Evolutionary conservation across 2,113 vertebrate genomes (phyloP), one percentile per base, ranked within the genome.

Genomic region (Miniopterus natalensis): DNA sequence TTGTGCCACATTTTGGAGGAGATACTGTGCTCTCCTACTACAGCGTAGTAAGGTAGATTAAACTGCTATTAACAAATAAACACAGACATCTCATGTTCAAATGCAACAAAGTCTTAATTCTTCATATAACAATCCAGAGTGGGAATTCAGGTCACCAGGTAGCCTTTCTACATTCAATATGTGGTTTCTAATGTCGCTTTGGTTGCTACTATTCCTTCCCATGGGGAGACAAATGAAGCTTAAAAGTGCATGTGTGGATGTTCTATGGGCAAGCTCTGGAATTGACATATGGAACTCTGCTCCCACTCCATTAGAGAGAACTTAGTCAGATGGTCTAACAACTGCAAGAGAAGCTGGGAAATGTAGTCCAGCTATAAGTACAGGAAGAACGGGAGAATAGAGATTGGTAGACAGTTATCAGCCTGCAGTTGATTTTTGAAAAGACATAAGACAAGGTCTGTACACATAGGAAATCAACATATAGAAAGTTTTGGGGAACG

Each of bases 71-170:
- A 80, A 40, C 20, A 75, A 84, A 49, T 55, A 83, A 59, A 66
- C 20, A 51, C 4, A 68, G 95, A 71, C 12, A 49, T 80, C 31
- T 42, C 73, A 36, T 63, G 9, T 61, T 88, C 78, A 90, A 57
- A 75, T 51, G 27, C 36, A 97, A 75, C 29, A 74, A n/a, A 59
- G 70, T 5, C 49, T 73, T 45, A 88, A 59, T 90, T 93, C 66
- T 84, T 86, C 6, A 57, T 47, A 4, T 49, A 87, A 55, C 57
- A 96, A 80, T 75, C 29, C 20, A 36, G 25, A 74, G 21, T 75
- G 6, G 9, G 4, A 66, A 70, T 40, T 93, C 17, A 63, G 25
- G 51, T 70, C 65, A 92, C 29, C 21, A 80, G 8, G 23, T 36
- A 57, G 42, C 20, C 1, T 79, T 84, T 74, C 23, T 85, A 68